Evolutionary conservation across 2,113 vertebrate genomes (phyloP).

Genomic region (Gallinago jamesoni): DNA sequence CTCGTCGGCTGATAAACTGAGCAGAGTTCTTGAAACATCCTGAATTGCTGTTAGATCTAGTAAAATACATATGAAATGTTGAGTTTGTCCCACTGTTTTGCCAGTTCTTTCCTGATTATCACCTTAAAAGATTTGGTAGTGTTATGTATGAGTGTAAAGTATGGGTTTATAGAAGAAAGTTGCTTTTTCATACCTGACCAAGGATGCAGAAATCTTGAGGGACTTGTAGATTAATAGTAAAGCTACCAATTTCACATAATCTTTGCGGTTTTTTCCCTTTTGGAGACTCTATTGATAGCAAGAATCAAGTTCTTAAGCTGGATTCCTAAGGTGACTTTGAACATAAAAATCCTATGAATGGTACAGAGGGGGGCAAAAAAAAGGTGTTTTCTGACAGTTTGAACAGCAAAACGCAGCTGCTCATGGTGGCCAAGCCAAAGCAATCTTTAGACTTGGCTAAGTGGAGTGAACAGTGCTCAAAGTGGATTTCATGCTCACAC

Average conservation of each 20-base stretch:
- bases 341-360: not conserved
- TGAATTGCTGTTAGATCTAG: not conserved
- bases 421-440: not conserved
- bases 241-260: not conserved
- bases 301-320: not conserved
- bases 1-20: not conserved
- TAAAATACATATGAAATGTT: not conserved
- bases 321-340: not conserved
- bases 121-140: not conserved
- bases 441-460: not conserved
- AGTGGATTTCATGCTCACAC: conserved; percentile 52
- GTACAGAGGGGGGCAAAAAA: fast-evolving
- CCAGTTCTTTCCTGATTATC: not conserved
- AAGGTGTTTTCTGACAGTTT: not conserved
- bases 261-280: not conserved
- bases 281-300: not conserved
- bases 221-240: not conserved
- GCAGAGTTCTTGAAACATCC: not conserved
- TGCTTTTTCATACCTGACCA: not conserved
- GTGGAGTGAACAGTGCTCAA: not conserved
- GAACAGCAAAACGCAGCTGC: not conserved
- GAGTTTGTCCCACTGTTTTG: not conserved
- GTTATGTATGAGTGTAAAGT: not conserved
- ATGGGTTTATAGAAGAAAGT: not conserved
- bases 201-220: not conserved